phyloP scores from a whole-genome alignment of 2,113 vertebrate genomes.

The Sander vitreus region DNA sequence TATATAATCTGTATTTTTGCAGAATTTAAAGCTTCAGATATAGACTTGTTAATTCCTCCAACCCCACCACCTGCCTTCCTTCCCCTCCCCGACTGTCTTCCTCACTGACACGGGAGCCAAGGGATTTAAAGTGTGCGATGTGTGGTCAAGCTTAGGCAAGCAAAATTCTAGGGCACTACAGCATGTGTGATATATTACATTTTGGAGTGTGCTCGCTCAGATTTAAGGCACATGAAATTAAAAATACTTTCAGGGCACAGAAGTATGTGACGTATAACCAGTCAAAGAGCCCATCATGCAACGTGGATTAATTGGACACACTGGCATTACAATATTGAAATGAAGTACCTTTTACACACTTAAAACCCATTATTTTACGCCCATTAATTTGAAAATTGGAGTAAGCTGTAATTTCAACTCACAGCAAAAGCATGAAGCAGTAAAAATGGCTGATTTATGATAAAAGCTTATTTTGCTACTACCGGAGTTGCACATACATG shows the following conservation, averaged over 20 bases:
- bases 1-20: not conserved
- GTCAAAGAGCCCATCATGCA: slow-evolving; percentile 50
- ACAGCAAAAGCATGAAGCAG: slow-evolving; percentile 42
- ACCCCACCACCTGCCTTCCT: not conserved
- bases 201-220: slow-evolving; percentile 72
- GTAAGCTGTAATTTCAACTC: slow-evolving; percentile 56
- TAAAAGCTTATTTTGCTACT: slow-evolving; percentile 77
- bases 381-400: slow-evolving; percentile 75
- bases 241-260: slow-evolving; percentile 66
- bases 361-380: slow-evolving; percentile 72
- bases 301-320: slow-evolving; percentile 62
- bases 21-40: slow-evolving; percentile 24
- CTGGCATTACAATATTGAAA: slow-evolving; percentile 73
- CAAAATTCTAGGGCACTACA: slow-evolving; percentile 52
- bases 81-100: not conserved
- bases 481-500: slow-evolving; percentile 21
- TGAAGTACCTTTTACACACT: slow-evolving; percentile 75
- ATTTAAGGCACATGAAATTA: slow-evolving; percentile 76
- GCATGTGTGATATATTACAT: slow-evolving; percentile 69
- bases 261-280: slow-evolving; percentile 65
- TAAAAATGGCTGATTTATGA: slow-evolving; percentile 69
- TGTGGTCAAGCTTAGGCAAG: slow-evolving; percentile 71
- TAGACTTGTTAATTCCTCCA: not conserved
- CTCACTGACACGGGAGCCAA: slow-evolving; percentile 33
- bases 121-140: slow-evolving; percentile 57